phyloP scores from a whole-genome alignment of 2,888 invertebrate genomes.

The Drosophila paramelanica region DNA sequence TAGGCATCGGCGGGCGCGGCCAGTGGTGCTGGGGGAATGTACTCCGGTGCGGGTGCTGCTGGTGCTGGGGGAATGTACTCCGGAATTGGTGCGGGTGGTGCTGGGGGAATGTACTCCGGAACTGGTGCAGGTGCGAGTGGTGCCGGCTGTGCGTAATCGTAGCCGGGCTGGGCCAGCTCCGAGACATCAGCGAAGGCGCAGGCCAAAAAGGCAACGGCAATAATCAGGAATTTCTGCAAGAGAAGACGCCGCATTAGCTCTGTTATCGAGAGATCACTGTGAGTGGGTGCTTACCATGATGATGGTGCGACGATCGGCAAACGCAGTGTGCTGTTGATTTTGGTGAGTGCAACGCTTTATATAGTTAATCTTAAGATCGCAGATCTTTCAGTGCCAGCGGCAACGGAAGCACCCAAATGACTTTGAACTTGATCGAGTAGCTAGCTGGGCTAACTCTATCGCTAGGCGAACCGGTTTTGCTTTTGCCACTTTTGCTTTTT shows the following conservation, averaged over 20 bases:
- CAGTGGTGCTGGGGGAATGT: slow-evolving; percentile 56
- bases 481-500: too few species aligned
- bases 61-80: slow-evolving; percentile 66
- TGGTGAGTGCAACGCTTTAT: slow-evolving; percentile 47
- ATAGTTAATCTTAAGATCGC: slow-evolving; percentile 32
- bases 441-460: background rate
- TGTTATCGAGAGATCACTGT: background rate
- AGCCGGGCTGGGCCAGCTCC: slow-evolving; percentile 62
- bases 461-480: slow-evolving; percentile 55
- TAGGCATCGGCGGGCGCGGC: slow-evolving; percentile 42
- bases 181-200: slow-evolving; percentile 73
- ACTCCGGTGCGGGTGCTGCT: slow-evolving; percentile 47
- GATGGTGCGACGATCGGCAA: slow-evolving; percentile 49
- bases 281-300: slow-evolving; percentile 51
- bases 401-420: slow-evolving; percentile 67
- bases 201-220: slow-evolving; percentile 77
- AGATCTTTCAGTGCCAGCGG: slow-evolving; percentile 42
- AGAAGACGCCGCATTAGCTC: background rate
- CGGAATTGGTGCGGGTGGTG: slow-evolving; percentile 53
- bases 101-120: slow-evolving; percentile 65
- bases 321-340: slow-evolving; percentile 47
- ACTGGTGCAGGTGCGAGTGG: slow-evolving; percentile 59
- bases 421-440: slow-evolving; percentile 70
- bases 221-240: slow-evolving; percentile 69
- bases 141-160: slow-evolving; percentile 65